Conservation (phyloP, 2,888 invertebrate genomes). For the Drosophila setosimentum region DNA sequence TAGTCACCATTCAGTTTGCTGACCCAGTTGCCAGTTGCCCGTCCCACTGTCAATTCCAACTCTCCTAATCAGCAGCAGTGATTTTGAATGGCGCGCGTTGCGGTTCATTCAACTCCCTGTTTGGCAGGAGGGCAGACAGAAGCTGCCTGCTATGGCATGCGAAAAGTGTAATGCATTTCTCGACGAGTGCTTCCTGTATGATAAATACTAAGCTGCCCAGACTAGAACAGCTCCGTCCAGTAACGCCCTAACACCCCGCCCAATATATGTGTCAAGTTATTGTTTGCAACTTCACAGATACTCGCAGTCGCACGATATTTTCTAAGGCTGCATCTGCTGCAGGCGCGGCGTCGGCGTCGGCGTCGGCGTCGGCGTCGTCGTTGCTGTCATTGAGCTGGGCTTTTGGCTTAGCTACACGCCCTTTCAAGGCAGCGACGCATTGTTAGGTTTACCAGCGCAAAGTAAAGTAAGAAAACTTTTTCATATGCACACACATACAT, state of each 20-base stretch:
- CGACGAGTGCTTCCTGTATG: constrained; percentile 59
- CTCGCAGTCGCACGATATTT: constrained; percentile 50
- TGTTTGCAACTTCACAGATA: constrained; percentile 68
- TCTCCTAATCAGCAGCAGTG: constrained; percentile 61
- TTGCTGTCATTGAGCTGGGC: constrained; percentile 54
- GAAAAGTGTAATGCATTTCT: constrained; percentile 58
- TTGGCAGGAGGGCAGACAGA: constrained; percentile 25
- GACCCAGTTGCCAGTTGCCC: constrained; percentile 54
- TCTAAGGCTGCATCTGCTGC: constrained; percentile 49
- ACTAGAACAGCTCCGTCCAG: neutral
- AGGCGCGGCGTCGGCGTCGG: neutral
- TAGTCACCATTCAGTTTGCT: constrained; percentile 43
- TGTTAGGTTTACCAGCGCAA: constrained; percentile 33
- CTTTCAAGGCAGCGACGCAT: constrained; percentile 41
- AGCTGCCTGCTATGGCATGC: constrained; percentile 51
- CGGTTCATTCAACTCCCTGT: constrained; percentile 54
- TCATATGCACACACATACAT: constrained; percentile 7
- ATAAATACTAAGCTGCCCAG: constrained; percentile 38
- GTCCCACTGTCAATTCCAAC: constrained; percentile 23
- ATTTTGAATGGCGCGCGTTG: constrained; percentile 32
- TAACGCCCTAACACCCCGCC: neutral
- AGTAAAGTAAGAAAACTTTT: constrained; percentile 41
- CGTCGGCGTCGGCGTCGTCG: neutral
- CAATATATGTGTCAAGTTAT: constrained; percentile 69
- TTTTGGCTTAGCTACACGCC: constrained; percentile 43